Conservation (phyloP, 2,113 vertebrate genomes). For the Mixornis gularis region DNA sequence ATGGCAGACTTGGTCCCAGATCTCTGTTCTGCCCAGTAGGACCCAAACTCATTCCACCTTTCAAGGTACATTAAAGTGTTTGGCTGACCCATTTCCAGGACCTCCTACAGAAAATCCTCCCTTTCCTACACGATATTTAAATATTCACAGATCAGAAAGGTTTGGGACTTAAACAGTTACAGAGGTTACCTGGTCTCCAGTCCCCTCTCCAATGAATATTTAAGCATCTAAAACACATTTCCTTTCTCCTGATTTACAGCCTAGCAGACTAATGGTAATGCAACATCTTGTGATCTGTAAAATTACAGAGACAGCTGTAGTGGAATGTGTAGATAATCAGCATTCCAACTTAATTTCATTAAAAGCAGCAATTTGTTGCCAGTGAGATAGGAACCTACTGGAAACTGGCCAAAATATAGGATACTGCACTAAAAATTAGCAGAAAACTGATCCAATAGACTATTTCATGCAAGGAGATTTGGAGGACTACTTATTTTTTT, state of each 20-base stretch:
- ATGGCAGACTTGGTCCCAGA: neutral
- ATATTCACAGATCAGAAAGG: constrained; percentile 14
- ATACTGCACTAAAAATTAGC: neutral
- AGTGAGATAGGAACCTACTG: neutral
- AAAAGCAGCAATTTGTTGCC: constrained; percentile 32
- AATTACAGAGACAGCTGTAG: constrained; percentile 22
- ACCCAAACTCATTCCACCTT: neutral
- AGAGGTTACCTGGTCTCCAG: constrained; percentile 19
- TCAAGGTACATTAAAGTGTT: neutral
- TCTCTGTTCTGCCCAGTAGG: neutral
- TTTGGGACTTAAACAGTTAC: neutral
- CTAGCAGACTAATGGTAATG: neutral
- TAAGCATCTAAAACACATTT: neutral
- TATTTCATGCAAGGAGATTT: neutral
- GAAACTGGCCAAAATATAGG: neutral
- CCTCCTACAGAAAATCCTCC: neutral
- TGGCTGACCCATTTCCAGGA: constrained; percentile 7
- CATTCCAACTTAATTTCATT: constrained; percentile 33
- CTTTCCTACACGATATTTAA: neutral
- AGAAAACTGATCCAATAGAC: neutral
- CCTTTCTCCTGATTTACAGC: constrained; percentile 13
- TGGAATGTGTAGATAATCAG: neutral
- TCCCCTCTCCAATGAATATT: constrained; percentile 30
- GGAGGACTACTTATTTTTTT: neutral
- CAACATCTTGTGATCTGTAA: constrained; percentile 1